Evolutionary conservation across 2,888 invertebrate genomes (phyloP).

Genomic region (Synanthedon tipuliformis): DNA sequence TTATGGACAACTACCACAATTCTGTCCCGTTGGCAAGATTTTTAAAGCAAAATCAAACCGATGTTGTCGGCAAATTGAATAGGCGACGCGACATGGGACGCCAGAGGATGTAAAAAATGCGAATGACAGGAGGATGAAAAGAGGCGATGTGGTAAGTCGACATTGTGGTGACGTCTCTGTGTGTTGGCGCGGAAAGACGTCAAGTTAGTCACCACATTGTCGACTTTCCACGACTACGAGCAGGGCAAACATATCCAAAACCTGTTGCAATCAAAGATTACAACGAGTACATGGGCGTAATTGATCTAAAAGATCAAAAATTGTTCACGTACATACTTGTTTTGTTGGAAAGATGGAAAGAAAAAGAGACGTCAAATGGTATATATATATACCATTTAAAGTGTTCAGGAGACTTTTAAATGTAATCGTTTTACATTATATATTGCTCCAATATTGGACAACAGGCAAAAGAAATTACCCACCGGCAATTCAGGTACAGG

Average conservation of each 20-base stretch:
- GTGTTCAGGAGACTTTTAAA: no score
- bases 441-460: no score
- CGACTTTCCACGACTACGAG: conserved; percentile 5
- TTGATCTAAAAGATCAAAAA: conserved; percentile 14
- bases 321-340: conserved; percentile 10
- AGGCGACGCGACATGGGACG: not conserved
- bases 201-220: conserved; percentile 7
- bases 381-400: no score
- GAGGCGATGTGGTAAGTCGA: conserved; percentile 2
- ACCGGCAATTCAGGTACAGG: no score
- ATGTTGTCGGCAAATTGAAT: not conserved
- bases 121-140: conserved; percentile 3
- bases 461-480: no score
- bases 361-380: no score
- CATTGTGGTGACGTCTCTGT: conserved; percentile 8
- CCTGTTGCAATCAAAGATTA: conserved; percentile 7
- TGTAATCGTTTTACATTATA: no score
- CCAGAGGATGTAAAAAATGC: conserved; percentile 1
- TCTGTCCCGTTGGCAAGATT: not conserved
- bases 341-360: conserved; percentile 8
- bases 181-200: conserved; percentile 9
- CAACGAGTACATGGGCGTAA: conserved; percentile 14
- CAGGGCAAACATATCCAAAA: not conserved
- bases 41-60: no score
- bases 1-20: no score